These are phyloP conservation scores for Bettongia penicillata DNA, from an alignment of 2,113 vertebrate genomes.

Conservation along the genomic window DNA sequence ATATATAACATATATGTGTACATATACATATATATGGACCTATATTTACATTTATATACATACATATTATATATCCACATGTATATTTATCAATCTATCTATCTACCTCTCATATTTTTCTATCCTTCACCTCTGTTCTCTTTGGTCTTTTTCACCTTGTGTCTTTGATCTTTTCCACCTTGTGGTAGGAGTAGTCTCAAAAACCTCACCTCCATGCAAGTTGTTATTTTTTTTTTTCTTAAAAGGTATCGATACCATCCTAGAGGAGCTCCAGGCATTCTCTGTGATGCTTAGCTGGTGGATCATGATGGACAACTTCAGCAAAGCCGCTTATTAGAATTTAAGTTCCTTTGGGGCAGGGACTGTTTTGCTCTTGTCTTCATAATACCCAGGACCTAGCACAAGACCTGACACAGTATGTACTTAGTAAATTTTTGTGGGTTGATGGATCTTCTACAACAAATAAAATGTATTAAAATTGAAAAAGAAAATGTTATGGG, in stretches of 20 bases:
- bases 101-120: not conserved
- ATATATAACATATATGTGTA: too few species aligned
- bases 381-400: not conserved
- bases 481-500: not conserved
- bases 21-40: too few species aligned
- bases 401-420: not conserved
- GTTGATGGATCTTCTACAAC: not conserved
- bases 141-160: not conserved
- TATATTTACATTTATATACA: too few species aligned
- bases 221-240: not conserved
- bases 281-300: not conserved
- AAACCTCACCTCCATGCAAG: not conserved
- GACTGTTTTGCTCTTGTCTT: not conserved
- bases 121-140: not conserved
- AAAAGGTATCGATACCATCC: not conserved
- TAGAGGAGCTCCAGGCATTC: not conserved
- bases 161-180: not conserved
- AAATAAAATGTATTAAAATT: not conserved
- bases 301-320: not conserved
- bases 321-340: not conserved
- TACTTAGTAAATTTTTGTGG: not conserved
- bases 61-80: too few species aligned
- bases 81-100: too few species aligned
- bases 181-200: not conserved
- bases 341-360: not conserved